Percentiles rank a stretch among this genome's conserved stretches.
phyloP scores from a whole-genome alignment of 64 coral and sea anemone genomes.

The Montipora sp. region DNA sequence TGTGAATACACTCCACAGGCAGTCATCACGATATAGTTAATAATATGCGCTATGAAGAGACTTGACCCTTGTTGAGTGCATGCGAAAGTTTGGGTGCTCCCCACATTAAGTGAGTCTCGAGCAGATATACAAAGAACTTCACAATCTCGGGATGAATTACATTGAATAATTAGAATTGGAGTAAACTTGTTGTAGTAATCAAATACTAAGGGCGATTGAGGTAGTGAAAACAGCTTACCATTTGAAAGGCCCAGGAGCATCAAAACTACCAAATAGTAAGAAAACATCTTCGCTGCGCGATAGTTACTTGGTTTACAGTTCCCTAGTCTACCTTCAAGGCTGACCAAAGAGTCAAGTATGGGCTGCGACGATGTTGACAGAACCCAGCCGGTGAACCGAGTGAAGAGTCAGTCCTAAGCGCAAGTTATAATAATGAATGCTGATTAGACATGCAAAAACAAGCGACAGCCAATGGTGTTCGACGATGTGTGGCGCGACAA shows the following conservation, averaged over 20 bases:
- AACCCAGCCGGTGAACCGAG: neutral
- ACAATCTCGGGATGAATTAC: neutral
- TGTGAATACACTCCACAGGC: neutral
- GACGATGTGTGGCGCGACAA: neutral
- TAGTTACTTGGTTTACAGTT: neutral
- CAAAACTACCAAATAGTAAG: neutral
- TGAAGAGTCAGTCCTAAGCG: neutral
- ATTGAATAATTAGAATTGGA: neutral
- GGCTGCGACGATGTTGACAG: neutral
- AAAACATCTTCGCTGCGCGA: neutral
- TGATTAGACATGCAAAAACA: constrained; percentile 6
- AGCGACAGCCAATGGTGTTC: neutral
- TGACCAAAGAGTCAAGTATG: constrained; percentile 5
- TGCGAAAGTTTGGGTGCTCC: neutral
- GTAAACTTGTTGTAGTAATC: neutral
- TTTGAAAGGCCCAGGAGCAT: constrained; percentile 11
- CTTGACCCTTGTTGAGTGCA: too few relatives aligned
- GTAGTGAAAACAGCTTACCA: constrained; percentile 7
- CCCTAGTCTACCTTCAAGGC: constrained; percentile 7
- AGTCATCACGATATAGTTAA: neutral
- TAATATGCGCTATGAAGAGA: neutral
- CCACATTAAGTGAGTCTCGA: neutral
- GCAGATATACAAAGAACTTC: neutral
- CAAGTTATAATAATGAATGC: constrained; percentile 4
- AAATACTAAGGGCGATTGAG: neutral